phyloP scores from a whole-genome alignment of 2,113 vertebrate genomes.

The Pelobates fuscus region DNA sequence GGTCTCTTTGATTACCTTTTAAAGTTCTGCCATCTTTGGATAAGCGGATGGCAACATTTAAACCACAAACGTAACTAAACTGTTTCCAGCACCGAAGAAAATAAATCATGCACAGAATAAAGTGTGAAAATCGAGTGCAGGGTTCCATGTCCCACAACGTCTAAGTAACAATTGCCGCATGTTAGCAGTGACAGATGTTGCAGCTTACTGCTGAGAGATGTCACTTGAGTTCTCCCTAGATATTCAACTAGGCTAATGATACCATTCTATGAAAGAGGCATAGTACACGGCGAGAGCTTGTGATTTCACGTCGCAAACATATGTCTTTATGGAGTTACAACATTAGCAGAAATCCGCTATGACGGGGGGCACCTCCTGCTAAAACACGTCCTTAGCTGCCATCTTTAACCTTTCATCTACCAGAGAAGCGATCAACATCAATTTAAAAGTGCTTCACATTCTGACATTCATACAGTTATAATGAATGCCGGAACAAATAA shows the following conservation, averaged over 20 bases:
- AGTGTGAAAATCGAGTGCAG: background rate
- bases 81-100: background rate
- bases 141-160: background rate
- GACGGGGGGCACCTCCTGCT: background rate
- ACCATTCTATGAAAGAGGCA: background rate
- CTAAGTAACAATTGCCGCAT: background rate
- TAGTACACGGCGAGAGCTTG: background rate
- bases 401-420: background rate
- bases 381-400: background rate
- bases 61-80: background rate
- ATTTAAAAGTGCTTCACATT: no score
- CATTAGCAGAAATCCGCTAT: no score
- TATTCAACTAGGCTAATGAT: background rate
- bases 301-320: background rate
- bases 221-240: background rate
- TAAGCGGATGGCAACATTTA: background rate
- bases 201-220: constrained; percentile 8
- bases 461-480: no score
- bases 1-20: background rate
- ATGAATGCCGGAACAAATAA: no score
- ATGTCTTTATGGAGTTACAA: background rate
- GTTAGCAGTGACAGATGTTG: constrained; percentile 28
- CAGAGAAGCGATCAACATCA: no score
- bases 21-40: background rate
- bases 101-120: background rate